phyloP scores from a whole-genome alignment of 2,797 vertebrate species.

The Phrynocephalus forsythii region DNA sequence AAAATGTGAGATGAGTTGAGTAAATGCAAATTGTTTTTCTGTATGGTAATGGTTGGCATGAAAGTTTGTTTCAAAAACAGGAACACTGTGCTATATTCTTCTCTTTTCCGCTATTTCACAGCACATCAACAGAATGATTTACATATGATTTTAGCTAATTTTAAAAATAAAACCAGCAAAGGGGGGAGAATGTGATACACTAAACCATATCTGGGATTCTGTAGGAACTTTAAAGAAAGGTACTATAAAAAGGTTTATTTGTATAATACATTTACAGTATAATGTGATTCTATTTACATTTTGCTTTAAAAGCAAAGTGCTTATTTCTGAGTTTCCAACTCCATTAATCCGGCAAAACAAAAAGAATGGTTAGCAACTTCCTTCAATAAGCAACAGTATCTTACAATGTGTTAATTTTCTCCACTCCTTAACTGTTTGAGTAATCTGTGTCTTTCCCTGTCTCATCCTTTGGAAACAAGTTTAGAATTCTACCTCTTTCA shows the following conservation, averaged over 20 bases:
- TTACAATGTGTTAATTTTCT: constrained; percentile 10
- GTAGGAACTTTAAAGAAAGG: constrained; percentile 11
- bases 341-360: constrained; percentile 54
- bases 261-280: constrained; percentile 57
- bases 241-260: constrained; percentile 67
- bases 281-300: constrained; percentile 65
- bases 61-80: neutral
- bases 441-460: neutral
- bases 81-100: neutral
- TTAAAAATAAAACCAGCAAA: no score
- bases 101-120: neutral
- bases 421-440: neutral
- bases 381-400: constrained; percentile 42
- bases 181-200: neutral
- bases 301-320: constrained; percentile 71
- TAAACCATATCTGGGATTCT: constrained; percentile 25
- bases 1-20: neutral
- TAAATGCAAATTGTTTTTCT: neutral
- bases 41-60: neutral
- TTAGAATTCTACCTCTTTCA: neutral
- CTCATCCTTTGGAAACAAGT: neutral
- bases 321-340: constrained; percentile 70
- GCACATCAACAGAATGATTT: neutral
- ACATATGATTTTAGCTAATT: neutral
- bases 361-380: constrained; percentile 32